A percentile compares a stretch with the other conserved stretches of the same genome.
Conservation (phyloP, 2,797 vertebrate genomes). For the Dromococcyx pavoninus region DNA sequence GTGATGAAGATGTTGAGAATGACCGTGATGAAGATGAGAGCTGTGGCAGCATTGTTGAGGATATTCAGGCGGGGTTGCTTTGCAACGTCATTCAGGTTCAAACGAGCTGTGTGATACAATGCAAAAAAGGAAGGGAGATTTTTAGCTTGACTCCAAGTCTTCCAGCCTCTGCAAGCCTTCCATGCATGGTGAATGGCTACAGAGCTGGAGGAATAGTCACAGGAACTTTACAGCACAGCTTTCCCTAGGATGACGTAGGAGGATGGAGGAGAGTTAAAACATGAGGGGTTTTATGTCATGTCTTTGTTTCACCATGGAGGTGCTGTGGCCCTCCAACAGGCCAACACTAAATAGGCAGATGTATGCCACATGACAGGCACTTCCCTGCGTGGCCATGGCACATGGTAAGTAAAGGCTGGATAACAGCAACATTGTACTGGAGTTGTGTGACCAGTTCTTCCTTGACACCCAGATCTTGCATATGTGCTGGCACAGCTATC, state of each 20-base stretch:
- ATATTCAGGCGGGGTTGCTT: conserved; percentile 86
- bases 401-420: background rate
- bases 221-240: background rate
- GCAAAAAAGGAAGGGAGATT: background rate
- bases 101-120: conserved; percentile 74
- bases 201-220: background rate
- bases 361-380: no score
- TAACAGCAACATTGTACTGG: fast-evolving
- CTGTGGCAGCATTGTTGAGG: conserved; percentile 85
- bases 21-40: conserved; percentile 86
- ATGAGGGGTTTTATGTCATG: background rate
- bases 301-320: background rate
- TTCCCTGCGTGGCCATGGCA: background rate
- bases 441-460: background rate
- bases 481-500: background rate
- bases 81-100: conserved; percentile 84
- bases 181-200: background rate
- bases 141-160: background rate
- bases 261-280: background rate
- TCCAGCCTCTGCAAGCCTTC: background rate
- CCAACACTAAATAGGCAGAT: background rate
- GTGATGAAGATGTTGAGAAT: conserved; percentile 92
- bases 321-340: fast-evolving
- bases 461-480: background rate
- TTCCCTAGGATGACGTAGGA: background rate